These are phyloP conservation scores for Geophilus truncorum DNA, from an alignment of 2,888 invertebrate species.

Conservation along the genomic window DNA sequence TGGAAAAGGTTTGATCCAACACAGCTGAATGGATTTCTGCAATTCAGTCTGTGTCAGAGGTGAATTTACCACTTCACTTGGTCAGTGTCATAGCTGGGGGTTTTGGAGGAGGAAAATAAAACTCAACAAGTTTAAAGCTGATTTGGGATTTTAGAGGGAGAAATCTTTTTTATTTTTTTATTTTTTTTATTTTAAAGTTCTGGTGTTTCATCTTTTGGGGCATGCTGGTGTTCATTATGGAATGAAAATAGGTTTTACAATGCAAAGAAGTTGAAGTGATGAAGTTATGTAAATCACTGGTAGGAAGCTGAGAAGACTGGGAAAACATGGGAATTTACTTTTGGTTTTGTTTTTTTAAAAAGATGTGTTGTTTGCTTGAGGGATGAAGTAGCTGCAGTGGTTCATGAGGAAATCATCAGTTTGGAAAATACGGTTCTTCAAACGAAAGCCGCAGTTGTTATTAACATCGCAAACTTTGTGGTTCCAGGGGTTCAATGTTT, in stretches of 20 bases:
- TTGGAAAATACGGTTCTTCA: no score
- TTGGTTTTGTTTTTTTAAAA: no score
- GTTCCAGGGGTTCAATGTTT: no score
- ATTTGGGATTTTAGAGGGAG: neutral
- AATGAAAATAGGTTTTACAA: neutral
- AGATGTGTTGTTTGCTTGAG: no score
- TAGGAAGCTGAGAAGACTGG: neutral
- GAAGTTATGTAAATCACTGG: neutral
- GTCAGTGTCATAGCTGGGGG: neutral
- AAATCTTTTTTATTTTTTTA: no score
- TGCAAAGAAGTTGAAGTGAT: neutral
- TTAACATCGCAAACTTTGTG: no score
- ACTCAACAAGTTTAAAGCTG: neutral
- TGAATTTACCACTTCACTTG: neutral
- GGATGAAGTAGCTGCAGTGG: no score
- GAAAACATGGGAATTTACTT: neutral
- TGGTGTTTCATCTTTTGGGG: no score
- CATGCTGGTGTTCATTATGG: neutral
- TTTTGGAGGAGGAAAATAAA: neutral
- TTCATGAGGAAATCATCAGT: no score
- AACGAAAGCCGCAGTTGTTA: no score
- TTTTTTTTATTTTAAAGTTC: no score
- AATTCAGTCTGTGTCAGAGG: neutral
- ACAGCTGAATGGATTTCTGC: neutral
- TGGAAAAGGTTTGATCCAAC: neutral